Percentiles rank a stretch among this genome's conserved stretches.
These are phyloP conservation scores for Chrysopa pallens DNA, from an alignment of 1,140 invertebrate genomes.

Conservation along the genomic window DNA sequence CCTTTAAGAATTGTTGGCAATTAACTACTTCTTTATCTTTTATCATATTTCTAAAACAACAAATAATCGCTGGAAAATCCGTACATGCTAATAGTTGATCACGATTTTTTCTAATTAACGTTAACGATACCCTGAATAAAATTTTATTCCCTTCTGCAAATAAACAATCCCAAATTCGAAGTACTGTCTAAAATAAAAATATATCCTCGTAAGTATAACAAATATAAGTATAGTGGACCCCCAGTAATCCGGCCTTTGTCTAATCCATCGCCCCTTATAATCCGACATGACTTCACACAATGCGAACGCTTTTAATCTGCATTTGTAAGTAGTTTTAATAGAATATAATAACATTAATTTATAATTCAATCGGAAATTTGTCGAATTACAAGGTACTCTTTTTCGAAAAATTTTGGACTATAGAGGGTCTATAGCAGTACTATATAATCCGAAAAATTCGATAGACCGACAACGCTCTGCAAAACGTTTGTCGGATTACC, in stretches of 20 bases:
- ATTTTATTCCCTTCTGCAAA: constrained; percentile 80
- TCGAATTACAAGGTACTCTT: no score
- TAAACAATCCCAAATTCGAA: constrained; percentile 87
- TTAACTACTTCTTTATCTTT: constrained; percentile 50
- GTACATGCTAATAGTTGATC: constrained; percentile 48
- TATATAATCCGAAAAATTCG: no score
- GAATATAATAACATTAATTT: constrained; percentile 1
- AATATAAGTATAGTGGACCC: constrained; percentile 1
- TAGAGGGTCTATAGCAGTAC: no score
- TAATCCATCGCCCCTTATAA: no score
- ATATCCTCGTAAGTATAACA: no score
- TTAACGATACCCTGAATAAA: constrained; percentile 69
- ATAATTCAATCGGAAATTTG: no score
- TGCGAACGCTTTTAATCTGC: no score
- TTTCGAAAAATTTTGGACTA: no score
- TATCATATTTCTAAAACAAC: constrained; percentile 60
- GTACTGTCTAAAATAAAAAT: constrained; percentile 45
- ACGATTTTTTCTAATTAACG: constrained; percentile 57
- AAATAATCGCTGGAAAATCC: constrained; percentile 53
- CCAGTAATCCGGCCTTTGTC: no score
- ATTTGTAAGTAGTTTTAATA: background rate
- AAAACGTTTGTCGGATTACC: no score
- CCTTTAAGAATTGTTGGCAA: constrained; percentile 75
- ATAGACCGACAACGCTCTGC: constrained; percentile 1
- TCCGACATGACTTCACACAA: no score